Conservation (phyloP, 2,888 invertebrate genomes). For the Amiota mariae region DNA sequence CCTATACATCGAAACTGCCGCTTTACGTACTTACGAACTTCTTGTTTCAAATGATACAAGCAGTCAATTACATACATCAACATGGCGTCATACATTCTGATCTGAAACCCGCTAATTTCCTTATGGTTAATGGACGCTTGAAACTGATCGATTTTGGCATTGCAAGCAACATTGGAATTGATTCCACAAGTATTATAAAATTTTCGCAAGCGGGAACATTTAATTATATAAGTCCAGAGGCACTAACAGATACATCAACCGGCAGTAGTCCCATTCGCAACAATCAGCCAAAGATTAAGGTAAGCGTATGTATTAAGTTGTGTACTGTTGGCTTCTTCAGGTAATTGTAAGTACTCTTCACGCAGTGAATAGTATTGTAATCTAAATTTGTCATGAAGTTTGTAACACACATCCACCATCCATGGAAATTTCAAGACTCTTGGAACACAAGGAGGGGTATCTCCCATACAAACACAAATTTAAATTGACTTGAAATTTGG, state of each 20-base stretch:
- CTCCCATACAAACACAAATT: too few species aligned
- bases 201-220: conserved; percentile 89
- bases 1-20: conserved; percentile 78
- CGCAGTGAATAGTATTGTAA: too few species aligned
- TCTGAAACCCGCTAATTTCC: conserved; percentile 96
- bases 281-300: conserved; percentile 75
- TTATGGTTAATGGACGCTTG: conserved; percentile 86
- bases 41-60: conserved; percentile 94
- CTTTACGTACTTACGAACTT: conserved; percentile 87
- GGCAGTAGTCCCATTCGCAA: conserved; percentile 72
- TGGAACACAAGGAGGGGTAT: too few species aligned
- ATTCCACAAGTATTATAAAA: conserved; percentile 91
- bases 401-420: too few species aligned
- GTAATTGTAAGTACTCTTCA: too few species aligned
- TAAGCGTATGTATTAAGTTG: conserved; percentile 47
- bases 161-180: conserved; percentile 88
- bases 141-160: conserved; percentile 99
- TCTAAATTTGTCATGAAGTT: too few species aligned
- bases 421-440: too few species aligned
- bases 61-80: conserved; percentile 92
- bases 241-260: conserved; percentile 80
- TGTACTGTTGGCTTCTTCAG: too few species aligned
- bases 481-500: too few species aligned
- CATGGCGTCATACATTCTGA: conserved; percentile 96
- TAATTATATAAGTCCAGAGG: conserved; percentile 98